These are phyloP conservation scores for Callithrix jacchus DNA, from an alignment of 2,113 vertebrate species.

Conservation along the genomic window DNA sequence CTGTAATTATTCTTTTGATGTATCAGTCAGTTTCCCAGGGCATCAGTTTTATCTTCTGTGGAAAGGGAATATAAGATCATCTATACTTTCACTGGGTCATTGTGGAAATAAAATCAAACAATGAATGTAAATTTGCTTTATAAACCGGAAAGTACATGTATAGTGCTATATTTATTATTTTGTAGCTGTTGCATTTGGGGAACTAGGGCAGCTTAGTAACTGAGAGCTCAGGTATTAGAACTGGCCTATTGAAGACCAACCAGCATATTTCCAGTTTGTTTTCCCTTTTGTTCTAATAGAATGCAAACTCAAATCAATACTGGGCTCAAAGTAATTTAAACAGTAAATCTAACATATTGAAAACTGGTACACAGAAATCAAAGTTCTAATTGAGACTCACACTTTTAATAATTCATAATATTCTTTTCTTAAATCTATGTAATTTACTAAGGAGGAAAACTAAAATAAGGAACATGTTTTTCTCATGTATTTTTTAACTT, in stretches of 20 bases:
- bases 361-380: background rate
- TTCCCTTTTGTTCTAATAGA: background rate
- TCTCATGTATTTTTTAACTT: background rate
- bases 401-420: background rate
- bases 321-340: background rate
- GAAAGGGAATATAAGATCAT: background rate
- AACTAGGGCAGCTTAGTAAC: background rate
- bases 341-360: background rate
- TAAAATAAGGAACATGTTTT: background rate
- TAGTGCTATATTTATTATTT: background rate
- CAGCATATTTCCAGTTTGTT: background rate
- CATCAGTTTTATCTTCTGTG: background rate
- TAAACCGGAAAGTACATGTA: background rate
- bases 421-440: background rate
- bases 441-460: background rate
- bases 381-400: background rate
- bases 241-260: background rate
- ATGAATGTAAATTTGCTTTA: background rate
- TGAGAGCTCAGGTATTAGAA: background rate
- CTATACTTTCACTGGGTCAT: background rate
- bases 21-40: background rate
- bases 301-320: background rate
- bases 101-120: conserved; percentile 1
- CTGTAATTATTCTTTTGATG: background rate
- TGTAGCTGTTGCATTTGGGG: background rate